Base-by-base conservation (phyloP, 2,888 invertebrate genomes). In the Nemotelus nigrinus region DNA sequence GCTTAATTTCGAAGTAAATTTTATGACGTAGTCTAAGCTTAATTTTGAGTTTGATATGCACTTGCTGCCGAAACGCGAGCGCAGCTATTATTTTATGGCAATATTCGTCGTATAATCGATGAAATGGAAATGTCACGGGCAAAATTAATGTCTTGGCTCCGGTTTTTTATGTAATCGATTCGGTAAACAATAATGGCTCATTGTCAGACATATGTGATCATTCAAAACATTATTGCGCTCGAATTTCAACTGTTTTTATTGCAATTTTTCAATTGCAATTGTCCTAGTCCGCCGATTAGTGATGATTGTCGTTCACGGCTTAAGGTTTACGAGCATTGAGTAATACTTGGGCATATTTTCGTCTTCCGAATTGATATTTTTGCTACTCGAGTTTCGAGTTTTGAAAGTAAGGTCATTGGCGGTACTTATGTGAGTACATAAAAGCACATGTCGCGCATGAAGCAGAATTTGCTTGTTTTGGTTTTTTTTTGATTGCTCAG, bases 61-160 rank as follows among this genome's bases (percentile, higher is more conserved):
- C 25, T 25, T 25, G 25, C 25, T 25, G 25, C 25, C 25, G 25
- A 25, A 25, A 25, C 25, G 25, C 10, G 57, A 4, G 57, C 8
- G 3, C 57, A 2, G 57, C 57, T 57, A 10, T 57, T 25, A 7
- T 57, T 4, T 4, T 58, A 58, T 58, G n/a, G 25, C 41, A 41
- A 25, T 25, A 7, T 10, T 60, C 25, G 3, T 7, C 39, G 41
- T 60, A 60, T 7, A 39, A 41, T 7, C 41, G 7, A 39, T 4
- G 41, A 7, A 25, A 41, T 60, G 39, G 7, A 60, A 60, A 60
- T 60, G 60, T 60, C 60, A 60, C 60, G 60, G 60, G 60, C 60
- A 60, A 60, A 60, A 60, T 10, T 39, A 41, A 60, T 60, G 41
- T 60, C 25, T 43, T 7, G 41, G 60, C 41, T 39, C 25, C n/a